Evolutionary conservation across 2,113 vertebrate genomes (phyloP), one percentile per base, ranked within the genome.

Genomic region (Natator depressus): DNA sequence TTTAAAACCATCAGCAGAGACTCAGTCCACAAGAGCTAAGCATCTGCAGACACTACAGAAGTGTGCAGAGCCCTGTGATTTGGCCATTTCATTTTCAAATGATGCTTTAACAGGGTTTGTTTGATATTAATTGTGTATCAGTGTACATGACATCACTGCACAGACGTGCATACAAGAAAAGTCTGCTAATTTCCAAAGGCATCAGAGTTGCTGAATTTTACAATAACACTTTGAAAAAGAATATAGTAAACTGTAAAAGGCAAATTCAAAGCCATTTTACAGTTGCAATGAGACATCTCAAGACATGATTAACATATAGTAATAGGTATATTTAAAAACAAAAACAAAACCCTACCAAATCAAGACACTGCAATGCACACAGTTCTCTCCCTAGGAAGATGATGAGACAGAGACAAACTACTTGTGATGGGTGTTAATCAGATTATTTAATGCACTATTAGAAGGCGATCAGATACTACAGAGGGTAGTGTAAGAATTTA

Each of bases 381-480:
- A 8, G 25, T 10, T 92, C 69, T 53, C 13, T 46, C 27, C 29
- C 90, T 62, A 3, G 38, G 24, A 49, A 93, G 91, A 90, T 6
- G 81, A 31, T 2, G 85, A n/a, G 81, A 93, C 82, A 91, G 54
- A n/a, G 90, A 50, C 7, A 84, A 96, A 83, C 24, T 1, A 0
- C 55, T 1, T 35, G 65, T 89, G 82, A 59, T 10, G 94, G 72
- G 5, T 88, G 35, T 55, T 76, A 38, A 6, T 90, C 82, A 93
- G 19, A 88, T 88, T 93, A 57, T 78, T 97, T 93, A 50, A 87
- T 91, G 90, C 51, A 22, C 69, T 94, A 5, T 80, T 91, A 90
- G 93, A 95, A 91, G 90, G 85, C 31, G 89, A 82, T 54, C 42
- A 81, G 88, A 91, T 86, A 91, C 97, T 93, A 35, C 50, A 94